Evolutionary conservation across 2,797 vertebrate species (phyloP).

Genomic region (Syndactyla subalaris): DNA sequence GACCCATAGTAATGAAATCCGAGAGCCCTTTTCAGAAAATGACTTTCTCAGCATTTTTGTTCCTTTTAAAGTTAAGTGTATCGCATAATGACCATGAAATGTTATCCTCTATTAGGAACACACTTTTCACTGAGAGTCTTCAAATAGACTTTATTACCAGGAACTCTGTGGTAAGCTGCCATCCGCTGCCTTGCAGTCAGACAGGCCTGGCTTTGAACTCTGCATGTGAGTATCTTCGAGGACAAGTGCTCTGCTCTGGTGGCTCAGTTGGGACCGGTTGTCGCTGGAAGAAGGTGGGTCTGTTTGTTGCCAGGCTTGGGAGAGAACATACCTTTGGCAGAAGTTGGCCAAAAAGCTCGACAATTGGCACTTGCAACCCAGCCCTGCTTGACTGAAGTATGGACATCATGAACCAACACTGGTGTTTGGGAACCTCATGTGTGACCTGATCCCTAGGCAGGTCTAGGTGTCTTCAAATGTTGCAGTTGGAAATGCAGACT

Average conservation of each 20-base stretch:
- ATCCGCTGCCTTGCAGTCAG: slow-evolving; percentile 27
- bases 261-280: neutral
- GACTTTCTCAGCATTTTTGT: slow-evolving; percentile 80
- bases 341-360: neutral
- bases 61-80: slow-evolving; percentile 80
- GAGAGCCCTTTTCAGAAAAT: slow-evolving; percentile 78
- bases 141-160: slow-evolving; percentile 72
- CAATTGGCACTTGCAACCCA: neutral
- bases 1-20: slow-evolving; percentile 79
- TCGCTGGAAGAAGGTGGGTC: neutral
- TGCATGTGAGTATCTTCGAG: neutral
- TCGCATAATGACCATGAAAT: slow-evolving; percentile 80
- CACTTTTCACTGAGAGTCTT: slow-evolving; percentile 77
- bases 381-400: rapidly evolving
- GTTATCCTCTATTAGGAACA: slow-evolving; percentile 81
- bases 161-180: slow-evolving; percentile 65
- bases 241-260: neutral
- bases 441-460: neutral
- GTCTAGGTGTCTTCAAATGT: rapidly evolving
- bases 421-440: rapidly evolving
- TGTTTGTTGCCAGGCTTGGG: neutral
- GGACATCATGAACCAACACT: rapidly evolving
- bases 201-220: slow-evolving; percentile 54
- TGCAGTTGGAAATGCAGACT: neutral
- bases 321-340: neutral